These are phyloP conservation scores for Muscicapa striata DNA, from an alignment of 2,797 vertebrate genomes.

Conservation along the genomic window DNA sequence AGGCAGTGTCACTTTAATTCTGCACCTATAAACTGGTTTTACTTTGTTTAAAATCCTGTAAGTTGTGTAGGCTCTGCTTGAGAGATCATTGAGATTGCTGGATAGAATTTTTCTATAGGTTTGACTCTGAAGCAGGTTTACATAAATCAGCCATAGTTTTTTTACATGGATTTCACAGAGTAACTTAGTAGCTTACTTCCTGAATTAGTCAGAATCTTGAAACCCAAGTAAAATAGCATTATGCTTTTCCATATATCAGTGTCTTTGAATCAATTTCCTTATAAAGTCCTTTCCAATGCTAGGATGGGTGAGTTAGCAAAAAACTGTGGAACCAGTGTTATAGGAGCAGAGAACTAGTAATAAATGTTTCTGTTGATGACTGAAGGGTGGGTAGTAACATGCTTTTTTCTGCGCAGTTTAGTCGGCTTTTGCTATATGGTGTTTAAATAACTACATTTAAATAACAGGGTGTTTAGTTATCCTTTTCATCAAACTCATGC, in stretches of 20 bases:
- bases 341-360: background rate
- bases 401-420: background rate
- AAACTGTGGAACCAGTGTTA: background rate
- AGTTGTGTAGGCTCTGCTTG: background rate
- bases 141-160: background rate
- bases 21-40: background rate
- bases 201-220: background rate
- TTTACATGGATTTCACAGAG: background rate
- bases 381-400: background rate
- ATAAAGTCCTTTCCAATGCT: background rate
- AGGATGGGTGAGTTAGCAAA: background rate
- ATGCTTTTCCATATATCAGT: background rate
- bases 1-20: background rate
- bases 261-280: background rate
- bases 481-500: background rate
- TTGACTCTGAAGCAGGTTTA: background rate
- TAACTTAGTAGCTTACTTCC: background rate
- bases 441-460: background rate
- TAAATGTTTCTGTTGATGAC: background rate
- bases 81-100: background rate
- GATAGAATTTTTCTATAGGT: background rate
- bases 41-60: background rate
- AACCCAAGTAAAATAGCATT: background rate
- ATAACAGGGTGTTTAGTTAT: background rate
- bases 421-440: background rate